phyloP scores from a whole-genome alignment of 2,888 invertebrate species.

The Beris morrisii region DNA sequence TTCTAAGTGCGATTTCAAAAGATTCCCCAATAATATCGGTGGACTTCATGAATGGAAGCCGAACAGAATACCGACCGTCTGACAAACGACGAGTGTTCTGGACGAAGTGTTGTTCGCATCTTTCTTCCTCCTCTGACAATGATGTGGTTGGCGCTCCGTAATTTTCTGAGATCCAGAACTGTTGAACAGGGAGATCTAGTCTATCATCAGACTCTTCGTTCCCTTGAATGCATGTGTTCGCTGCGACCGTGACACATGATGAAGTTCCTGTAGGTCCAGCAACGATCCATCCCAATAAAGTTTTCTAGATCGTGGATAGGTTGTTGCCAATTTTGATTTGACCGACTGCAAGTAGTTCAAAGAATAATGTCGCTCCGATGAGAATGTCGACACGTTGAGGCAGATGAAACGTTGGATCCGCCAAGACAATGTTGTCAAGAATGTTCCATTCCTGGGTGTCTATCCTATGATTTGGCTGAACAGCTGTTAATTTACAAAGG shows the following conservation, averaged over 20 bases:
- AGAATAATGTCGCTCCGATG: constrained; percentile 23
- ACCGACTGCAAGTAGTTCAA: constrained; percentile 9
- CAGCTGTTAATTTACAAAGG: too few relatives aligned
- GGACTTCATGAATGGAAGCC: neutral
- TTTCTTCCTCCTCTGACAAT: neutral
- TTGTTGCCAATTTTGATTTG: constrained; percentile 18
- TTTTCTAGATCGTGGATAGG: constrained; percentile 18
- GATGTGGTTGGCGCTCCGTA: neutral
- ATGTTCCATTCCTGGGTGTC: too few relatives aligned
- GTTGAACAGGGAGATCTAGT: neutral
- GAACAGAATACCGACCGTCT: constrained; percentile 1
- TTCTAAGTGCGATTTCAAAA: neutral
- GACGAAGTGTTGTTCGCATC: neutral
- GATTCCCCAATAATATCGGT: neutral
- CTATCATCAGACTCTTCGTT: neutral
- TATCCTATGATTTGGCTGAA: too few relatives aligned
- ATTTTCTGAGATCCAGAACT: neutral
- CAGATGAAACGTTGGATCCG: constrained; percentile 26
- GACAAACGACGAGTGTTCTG: neutral
- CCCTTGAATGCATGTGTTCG: neutral
- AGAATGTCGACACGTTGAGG: constrained; percentile 23
- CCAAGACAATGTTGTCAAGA: neutral
- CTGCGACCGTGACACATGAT: neutral
- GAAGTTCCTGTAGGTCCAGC: neutral
- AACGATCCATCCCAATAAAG: constrained; percentile 22